Conservation (phyloP, 1,140 invertebrate species). For the Panagrolaimus sp. region DNA sequence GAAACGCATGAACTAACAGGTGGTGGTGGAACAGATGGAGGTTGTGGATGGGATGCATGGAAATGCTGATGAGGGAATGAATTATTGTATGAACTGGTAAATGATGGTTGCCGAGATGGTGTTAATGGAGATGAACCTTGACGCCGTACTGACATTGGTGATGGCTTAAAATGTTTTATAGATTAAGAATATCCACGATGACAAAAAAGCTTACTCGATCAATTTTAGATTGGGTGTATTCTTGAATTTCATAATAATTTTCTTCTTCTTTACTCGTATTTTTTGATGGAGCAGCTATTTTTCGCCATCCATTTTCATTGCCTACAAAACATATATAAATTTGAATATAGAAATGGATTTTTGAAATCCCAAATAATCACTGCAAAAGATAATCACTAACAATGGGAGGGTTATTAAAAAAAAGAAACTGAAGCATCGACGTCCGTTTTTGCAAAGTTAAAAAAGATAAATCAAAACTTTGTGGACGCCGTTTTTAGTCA, state of each 20-base stretch:
- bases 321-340: neutral
- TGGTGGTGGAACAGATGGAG: conserved; percentile 13
- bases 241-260: conserved; percentile 25
- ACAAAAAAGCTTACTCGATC: too few species aligned
- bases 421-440: too few species aligned
- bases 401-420: too few species aligned
- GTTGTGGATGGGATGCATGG: conserved; percentile 11
- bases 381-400: too few species aligned
- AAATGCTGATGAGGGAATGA: neutral
- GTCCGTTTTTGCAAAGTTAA: too few species aligned
- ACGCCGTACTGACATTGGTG: conserved; percentile 22
- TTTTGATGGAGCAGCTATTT: neutral
- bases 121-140: conserved; percentile 14
- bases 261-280: conserved; percentile 20
- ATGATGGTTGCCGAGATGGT: conserved; percentile 18
- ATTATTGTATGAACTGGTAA: neutral
- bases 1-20: conserved; percentile 10
- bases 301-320: conserved; percentile 1
- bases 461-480: too few species aligned
- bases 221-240: conserved; percentile 8
- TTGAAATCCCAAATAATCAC: too few species aligned
- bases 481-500: too few species aligned
- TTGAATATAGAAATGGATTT: too few species aligned
- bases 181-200: neutral
- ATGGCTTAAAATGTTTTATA: conserved; percentile 8